phyloP scores from a whole-genome alignment of 2,888 invertebrate genomes.

The Mimumesa dahlbomi region DNA sequence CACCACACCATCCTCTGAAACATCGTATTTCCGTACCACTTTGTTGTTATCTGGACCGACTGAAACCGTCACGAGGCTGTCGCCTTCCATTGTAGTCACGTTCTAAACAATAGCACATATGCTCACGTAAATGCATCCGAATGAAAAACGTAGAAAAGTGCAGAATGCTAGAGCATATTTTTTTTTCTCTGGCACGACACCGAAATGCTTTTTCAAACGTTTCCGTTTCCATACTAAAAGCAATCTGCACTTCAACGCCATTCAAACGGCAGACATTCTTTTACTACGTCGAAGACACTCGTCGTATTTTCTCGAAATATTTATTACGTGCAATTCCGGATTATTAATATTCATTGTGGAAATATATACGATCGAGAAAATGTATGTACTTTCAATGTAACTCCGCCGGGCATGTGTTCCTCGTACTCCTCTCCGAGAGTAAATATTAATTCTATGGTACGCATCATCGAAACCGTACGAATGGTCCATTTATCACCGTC shows the following conservation, averaged over 20 bases:
- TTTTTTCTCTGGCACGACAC: neutral
- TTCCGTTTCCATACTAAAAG: too few relatives aligned
- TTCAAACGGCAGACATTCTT: too few relatives aligned
- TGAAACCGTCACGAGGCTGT: conserved; percentile 80
- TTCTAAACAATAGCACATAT: conserved; percentile 79
- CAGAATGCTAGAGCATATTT: neutral
- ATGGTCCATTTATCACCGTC: conserved; percentile 83
- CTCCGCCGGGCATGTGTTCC: conserved; percentile 84
- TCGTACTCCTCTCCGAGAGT: conserved; percentile 85
- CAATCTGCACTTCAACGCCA: too few relatives aligned
- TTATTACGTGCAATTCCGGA: neutral
- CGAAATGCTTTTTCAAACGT: too few relatives aligned
- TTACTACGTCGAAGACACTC: too few relatives aligned
- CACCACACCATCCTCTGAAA: conserved; percentile 76
- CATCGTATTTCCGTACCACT: conserved; percentile 79
- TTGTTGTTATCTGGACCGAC: conserved; percentile 77
- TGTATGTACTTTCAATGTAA: conserved; percentile 78
- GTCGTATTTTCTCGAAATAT: too few relatives aligned
- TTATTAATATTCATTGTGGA: neutral
- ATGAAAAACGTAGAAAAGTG: neutral
- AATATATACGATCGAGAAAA: neutral
- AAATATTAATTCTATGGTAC: conserved; percentile 82
- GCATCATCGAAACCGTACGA: conserved; percentile 82
- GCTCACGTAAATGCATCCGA: neutral
- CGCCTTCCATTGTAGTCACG: conserved; percentile 82